phyloP scores from a whole-genome alignment of 1,140 invertebrate genomes.

The Oscheius sp. region DNA sequence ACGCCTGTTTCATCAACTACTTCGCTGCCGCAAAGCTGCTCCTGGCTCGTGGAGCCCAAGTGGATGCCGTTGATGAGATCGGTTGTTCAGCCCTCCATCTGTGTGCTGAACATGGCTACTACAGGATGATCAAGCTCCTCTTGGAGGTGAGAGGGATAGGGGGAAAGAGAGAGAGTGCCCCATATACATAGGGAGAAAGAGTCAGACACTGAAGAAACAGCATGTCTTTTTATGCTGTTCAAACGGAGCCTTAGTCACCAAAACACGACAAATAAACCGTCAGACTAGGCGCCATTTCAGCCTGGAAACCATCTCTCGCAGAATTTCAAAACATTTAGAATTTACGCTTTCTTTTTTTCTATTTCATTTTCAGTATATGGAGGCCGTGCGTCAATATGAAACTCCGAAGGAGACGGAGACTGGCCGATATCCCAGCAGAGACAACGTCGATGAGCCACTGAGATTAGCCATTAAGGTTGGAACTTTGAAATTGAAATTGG shows the following conservation, averaged over 20 bases:
- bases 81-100: constrained; percentile 84
- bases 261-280: too few relatives aligned
- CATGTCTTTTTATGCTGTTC: too few relatives aligned
- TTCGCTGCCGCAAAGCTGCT: constrained; percentile 72
- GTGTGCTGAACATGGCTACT: constrained; percentile 77
- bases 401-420: constrained; percentile 35
- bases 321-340: too few relatives aligned
- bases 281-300: too few relatives aligned
- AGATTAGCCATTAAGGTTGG: constrained; percentile 69
- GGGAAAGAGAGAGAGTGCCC: not conserved
- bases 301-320: too few relatives aligned
- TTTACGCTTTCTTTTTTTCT: constrained; percentile 72
- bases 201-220: constrained; percentile 69
- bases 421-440: constrained; percentile 43
- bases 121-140: constrained; percentile 68
- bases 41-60: constrained; percentile 62
- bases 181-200: not conserved
- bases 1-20: constrained; percentile 82
- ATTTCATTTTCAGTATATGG: constrained; percentile 41
- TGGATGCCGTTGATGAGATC: constrained; percentile 80
- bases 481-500: too few relatives aligned
- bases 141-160: constrained; percentile 62
- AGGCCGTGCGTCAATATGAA: constrained; percentile 33
- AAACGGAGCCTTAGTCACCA: too few relatives aligned
- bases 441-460: constrained; percentile 51